A percentile compares a stretch with the other conserved stretches of the same genome.
Evolutionary conservation across 2,797 vertebrate genomes (phyloP).

Genomic region (Glyptemys insculpta): DNA sequence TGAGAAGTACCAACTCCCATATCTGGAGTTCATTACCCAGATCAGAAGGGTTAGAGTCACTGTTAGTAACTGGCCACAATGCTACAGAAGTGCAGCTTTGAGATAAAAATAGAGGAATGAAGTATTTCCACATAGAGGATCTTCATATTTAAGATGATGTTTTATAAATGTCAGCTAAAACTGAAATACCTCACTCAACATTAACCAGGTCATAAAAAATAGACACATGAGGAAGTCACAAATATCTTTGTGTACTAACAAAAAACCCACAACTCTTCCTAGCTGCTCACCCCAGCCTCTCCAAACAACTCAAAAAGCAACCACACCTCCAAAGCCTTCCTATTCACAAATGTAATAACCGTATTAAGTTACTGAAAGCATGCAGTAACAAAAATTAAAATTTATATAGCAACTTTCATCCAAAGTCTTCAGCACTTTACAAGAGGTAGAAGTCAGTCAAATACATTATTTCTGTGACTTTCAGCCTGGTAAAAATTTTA

Average conservation of each 20-base stretch:
- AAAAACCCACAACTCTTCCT: not conserved
- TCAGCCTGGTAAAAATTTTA: conserved; percentile 1
- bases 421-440: conserved; percentile 29
- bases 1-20: not conserved
- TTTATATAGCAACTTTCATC: conserved; percentile 25
- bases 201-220: not conserved
- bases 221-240: not conserved
- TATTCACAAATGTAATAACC: not conserved
- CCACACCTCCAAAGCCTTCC: not conserved
- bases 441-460: conserved; percentile 34
- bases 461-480: conserved; percentile 34
- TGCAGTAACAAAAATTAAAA: not conserved
- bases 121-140: not conserved
- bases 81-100: not conserved
- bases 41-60: not conserved
- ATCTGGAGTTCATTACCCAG: not conserved
- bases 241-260: not conserved
- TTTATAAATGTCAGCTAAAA: not conserved
- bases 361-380: conserved; percentile 23
- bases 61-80: not conserved
- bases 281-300: conserved; percentile 16
- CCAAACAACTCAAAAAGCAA: not conserved
- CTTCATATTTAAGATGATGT: not conserved
- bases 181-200: not conserved
- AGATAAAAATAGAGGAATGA: not conserved